A percentile compares a stretch with the other conserved stretches of the same genome.
Conservation (phyloP, 2,888 invertebrate genomes). For the Sturmia bella region DNA sequence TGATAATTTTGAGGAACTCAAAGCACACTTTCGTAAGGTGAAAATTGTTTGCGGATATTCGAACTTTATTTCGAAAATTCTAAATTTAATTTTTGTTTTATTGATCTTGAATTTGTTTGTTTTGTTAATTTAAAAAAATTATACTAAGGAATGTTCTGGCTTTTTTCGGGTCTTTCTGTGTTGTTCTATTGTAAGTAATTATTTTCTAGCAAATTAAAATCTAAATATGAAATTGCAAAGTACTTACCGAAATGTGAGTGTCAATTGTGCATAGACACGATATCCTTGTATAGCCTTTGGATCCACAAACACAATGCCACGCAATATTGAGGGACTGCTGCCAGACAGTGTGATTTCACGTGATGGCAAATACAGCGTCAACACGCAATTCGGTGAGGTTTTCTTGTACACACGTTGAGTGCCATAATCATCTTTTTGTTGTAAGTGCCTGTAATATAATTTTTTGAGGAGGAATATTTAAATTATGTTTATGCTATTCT, state of each 20-base stretch:
- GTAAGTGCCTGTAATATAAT: conserved; percentile 65
- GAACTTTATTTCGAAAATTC: background rate
- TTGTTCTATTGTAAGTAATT: too few species aligned
- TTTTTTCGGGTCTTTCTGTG: too few species aligned
- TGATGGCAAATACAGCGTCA: conserved; percentile 91
- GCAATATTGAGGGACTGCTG: conserved; percentile 89
- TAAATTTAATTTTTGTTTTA: too few species aligned
- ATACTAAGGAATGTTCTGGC: too few species aligned
- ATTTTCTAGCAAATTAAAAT: background rate
- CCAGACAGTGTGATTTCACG: conserved; percentile 90
- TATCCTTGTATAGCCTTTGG: conserved; percentile 90
- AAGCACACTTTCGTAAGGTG: too few species aligned
- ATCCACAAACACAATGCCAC: conserved; percentile 96
- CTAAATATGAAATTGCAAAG: background rate
- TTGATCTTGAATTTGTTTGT: too few species aligned
- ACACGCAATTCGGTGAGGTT: conserved; percentile 91
- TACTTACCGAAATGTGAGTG: conserved; percentile 93
- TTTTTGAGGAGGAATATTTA: background rate
- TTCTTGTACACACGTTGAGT: conserved; percentile 90
- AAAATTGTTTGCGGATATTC: too few species aligned
- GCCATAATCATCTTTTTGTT: conserved; percentile 77
- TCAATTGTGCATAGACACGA: conserved; percentile 92
- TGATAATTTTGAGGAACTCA: too few species aligned
- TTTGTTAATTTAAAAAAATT: too few species aligned
- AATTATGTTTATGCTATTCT: background rate